Evolutionary conservation across 2,888 invertebrate genomes (phyloP).

Genomic region (Andricus quercusramuli): DNA sequence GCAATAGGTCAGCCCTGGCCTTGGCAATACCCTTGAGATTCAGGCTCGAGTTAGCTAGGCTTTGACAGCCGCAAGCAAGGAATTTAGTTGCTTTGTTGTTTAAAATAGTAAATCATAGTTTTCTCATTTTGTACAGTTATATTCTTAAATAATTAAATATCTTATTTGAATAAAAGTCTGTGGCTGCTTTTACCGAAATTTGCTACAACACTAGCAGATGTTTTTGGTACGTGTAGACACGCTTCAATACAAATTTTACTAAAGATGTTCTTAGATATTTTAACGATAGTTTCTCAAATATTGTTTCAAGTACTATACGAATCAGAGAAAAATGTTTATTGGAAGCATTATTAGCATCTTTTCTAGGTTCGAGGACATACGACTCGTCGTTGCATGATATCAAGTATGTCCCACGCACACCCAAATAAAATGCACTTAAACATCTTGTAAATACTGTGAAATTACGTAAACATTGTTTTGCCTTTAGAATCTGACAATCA

Average conservation of each 20-base stretch:
- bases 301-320: not conserved
- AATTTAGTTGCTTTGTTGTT: constrained; percentile 20
- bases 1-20: constrained; percentile 40
- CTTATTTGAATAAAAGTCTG: too few species aligned
- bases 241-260: not conserved
- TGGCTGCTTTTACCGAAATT: too few species aligned
- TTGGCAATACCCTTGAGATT: constrained; percentile 37
- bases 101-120: not conserved
- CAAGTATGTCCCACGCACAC: constrained; percentile 49
- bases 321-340: not conserved
- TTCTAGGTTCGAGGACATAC: not conserved
- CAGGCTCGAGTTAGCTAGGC: constrained; percentile 28
- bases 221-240: too few species aligned
- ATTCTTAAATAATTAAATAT: not conserved
- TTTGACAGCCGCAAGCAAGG: constrained; percentile 17
- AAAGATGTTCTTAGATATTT: not conserved
- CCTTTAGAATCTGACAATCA: not conserved
- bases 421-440: constrained; percentile 42
- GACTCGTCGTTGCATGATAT: not conserved
- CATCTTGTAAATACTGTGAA: constrained; percentile 31
- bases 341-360: not conserved
- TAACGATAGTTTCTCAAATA: not conserved
- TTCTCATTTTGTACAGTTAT: not conserved
- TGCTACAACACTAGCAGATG: too few species aligned
- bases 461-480: constrained; percentile 42